Conservation (phyloP, 2,888 invertebrate genomes). For the Dryobotodes eremita region DNA sequence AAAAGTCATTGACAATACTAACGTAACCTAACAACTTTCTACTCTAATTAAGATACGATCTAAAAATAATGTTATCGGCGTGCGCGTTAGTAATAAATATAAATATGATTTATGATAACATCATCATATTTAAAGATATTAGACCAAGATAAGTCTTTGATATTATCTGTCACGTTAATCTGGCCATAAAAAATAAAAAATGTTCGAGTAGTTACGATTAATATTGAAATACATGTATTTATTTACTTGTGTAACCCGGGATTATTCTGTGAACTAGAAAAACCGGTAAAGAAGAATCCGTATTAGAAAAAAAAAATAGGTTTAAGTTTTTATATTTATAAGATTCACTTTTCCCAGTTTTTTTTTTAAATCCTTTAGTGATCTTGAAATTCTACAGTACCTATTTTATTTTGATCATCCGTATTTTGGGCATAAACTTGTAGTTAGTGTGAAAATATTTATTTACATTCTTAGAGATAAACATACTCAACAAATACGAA, state of each 20-base stretch:
- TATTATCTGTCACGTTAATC: slow-evolving; percentile 22
- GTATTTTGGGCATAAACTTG: neutral
- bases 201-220: neutral
- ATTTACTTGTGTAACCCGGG: neutral
- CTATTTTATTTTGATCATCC: neutral
- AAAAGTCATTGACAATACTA: slow-evolving; percentile 13
- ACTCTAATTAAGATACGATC: slow-evolving; percentile 54
- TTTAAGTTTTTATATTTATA: neutral
- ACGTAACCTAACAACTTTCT: slow-evolving; percentile 47
- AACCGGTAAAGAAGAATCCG: neutral
- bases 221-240: neutral
- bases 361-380: neutral
- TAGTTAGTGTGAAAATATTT: neutral
- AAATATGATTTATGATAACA: slow-evolving; percentile 43
- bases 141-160: slow-evolving; percentile 5
- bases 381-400: neutral
- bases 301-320: neutral
- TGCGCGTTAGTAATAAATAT: slow-evolving; percentile 28
- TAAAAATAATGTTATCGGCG: slow-evolving; percentile 28
- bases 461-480: too few species aligned
- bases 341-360: neutral
- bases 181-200: neutral
- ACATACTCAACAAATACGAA: slow-evolving; percentile 1
- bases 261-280: neutral
- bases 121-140: slow-evolving; percentile 19